Evolutionary conservation across 2,113 vertebrate genomes (phyloP).

Genomic region (Syngnathoides biaculeatus): DNA sequence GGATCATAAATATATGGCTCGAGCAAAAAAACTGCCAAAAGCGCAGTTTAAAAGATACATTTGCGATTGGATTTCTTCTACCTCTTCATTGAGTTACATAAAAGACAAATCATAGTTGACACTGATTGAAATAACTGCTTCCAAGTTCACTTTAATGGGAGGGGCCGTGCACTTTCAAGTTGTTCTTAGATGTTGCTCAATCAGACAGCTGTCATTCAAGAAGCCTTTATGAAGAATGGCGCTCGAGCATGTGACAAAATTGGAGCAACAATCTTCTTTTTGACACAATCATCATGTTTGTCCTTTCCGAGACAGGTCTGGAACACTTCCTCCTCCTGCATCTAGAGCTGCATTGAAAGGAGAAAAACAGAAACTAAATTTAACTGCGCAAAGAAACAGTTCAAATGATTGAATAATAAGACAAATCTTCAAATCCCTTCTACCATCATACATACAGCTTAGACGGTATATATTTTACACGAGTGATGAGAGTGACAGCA

Average conservation of each 20-base stretch:
- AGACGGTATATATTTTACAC: neutral
- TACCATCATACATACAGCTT: neutral
- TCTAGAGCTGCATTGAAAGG: slow-evolving; percentile 41
- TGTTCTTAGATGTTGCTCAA: slow-evolving; percentile 29
- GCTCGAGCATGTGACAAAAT: slow-evolving; percentile 19
- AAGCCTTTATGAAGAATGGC: slow-evolving; percentile 12
- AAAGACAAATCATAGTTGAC: slow-evolving; percentile 35
- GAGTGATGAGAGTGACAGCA: neutral
- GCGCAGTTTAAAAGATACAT: slow-evolving; percentile 6
- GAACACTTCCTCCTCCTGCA: slow-evolving; percentile 24
- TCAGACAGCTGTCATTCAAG: slow-evolving; percentile 24
- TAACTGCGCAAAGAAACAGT: neutral
- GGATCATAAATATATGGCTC: slow-evolving; percentile 3
- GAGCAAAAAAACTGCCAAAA: slow-evolving; percentile 18
- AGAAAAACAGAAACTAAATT: slow-evolving; percentile 7
- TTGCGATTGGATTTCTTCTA: slow-evolving; percentile 15
- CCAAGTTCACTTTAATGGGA: slow-evolving; percentile 38
- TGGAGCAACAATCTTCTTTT: slow-evolving; percentile 34
- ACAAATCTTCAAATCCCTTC: neutral
- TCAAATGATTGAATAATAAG: neutral
- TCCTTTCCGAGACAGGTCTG: slow-evolving; percentile 17
- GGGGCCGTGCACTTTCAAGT: slow-evolving; percentile 10
- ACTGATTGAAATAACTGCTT: slow-evolving; percentile 32
- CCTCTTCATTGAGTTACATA: slow-evolving; percentile 30
- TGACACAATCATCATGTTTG: slow-evolving; percentile 26